Evolutionary conservation across 2,888 invertebrate genomes (phyloP).

Genomic region (Volucella zonaria): DNA sequence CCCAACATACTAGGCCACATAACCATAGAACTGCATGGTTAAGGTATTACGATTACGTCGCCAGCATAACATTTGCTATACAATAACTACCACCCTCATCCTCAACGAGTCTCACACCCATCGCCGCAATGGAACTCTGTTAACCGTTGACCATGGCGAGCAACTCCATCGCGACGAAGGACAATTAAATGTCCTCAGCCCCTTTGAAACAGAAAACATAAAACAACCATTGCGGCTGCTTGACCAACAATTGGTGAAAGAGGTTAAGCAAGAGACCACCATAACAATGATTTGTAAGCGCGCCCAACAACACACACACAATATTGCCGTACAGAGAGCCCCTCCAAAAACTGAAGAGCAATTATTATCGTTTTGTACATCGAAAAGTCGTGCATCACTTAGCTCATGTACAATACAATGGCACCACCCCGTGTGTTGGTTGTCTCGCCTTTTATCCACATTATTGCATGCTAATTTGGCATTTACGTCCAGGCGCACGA

Average conservation of each 20-base stretch:
- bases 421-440: conserved; percentile 4
- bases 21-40: conserved; percentile 57
- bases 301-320: conserved; percentile 65
- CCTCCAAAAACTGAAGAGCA: conserved; percentile 55
- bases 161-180: conserved; percentile 50
- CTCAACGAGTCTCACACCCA: not conserved
- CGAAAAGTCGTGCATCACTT: conserved; percentile 73
- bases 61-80: conserved; percentile 57
- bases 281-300: conserved; percentile 71
- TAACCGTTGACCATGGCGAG: conserved; percentile 52
- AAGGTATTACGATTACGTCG: conserved; percentile 67
- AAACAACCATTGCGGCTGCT: conserved; percentile 31
- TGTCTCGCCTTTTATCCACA: conserved; percentile 57
- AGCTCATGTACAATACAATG: conserved; percentile 43
- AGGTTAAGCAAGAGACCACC: conserved; percentile 34
- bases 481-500: conserved; percentile 62
- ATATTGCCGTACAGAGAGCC: conserved; percentile 59
- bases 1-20: conserved; percentile 36
- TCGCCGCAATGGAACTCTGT: not conserved
- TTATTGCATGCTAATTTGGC: conserved; percentile 74
- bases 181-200: conserved; percentile 66
- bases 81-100: conserved; percentile 40
- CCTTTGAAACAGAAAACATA: conserved; percentile 57
- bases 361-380: conserved; percentile 54
- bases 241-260: conserved; percentile 44